A percentile compares a stretch with the other conserved stretches of the same genome.
These are phyloP conservation scores for Tribolium castaneum DNA, from an alignment of 1,140 invertebrate species.

Conservation along the genomic window DNA sequence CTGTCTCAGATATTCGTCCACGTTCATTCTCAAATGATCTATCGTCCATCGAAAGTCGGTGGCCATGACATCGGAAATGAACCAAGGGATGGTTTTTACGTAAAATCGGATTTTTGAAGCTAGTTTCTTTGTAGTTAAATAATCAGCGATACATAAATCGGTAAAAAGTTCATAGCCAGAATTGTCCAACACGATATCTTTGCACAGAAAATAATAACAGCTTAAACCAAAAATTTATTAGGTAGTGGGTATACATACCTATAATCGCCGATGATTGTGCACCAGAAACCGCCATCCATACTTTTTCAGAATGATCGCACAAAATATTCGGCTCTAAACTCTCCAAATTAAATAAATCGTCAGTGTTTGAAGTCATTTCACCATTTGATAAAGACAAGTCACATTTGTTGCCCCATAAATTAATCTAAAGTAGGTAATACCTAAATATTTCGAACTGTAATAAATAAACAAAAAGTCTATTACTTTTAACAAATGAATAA, in stretches of 20 bases:
- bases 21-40: constrained; percentile 63
- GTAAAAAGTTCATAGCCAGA: constrained; percentile 92
- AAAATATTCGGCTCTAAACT: constrained; percentile 77
- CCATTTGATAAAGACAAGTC: constrained; percentile 86
- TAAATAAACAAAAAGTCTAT: not conserved
- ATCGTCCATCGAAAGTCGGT: constrained; percentile 83
- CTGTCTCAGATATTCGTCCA: constrained; percentile 57
- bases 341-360: constrained; percentile 25
- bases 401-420: constrained; percentile 83
- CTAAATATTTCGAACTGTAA: constrained; percentile 35
- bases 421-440: constrained; percentile 66
- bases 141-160: constrained; percentile 89
- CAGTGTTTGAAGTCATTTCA: constrained; percentile 53
- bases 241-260: too few species aligned
- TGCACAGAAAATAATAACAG: constrained; percentile 50
- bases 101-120: constrained; percentile 83
- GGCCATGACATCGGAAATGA: constrained; percentile 89
- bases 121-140: constrained; percentile 75
- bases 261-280: not conserved
- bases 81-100: constrained; percentile 95
- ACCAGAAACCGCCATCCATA: constrained; percentile 65
- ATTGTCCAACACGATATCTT: constrained; percentile 92
- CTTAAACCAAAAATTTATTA: not conserved
- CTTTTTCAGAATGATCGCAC: constrained; percentile 72
- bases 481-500: constrained; percentile 39